Evolutionary conservation across 2,888 invertebrate genomes (phyloP), one percentile per base, ranked within the genome.

Genomic region (Acrocyrtus sp.): DNA sequence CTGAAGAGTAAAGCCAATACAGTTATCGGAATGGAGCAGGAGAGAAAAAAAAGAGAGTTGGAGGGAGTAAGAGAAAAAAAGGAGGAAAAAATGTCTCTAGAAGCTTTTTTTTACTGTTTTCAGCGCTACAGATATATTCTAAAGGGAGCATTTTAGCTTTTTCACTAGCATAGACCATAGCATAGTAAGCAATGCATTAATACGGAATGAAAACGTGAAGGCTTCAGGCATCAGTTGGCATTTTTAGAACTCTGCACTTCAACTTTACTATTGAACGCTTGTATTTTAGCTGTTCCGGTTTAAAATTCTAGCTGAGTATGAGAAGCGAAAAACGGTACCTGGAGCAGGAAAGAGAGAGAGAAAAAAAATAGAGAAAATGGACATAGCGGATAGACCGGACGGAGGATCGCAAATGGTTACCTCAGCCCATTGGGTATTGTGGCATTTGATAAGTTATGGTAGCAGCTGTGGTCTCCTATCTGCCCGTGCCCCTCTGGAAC

Each of bases 371-470:
- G n/a, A n/a, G n/a, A n/a, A n/a, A n/a, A 34, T 34, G 34, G 12
- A 34, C 34, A 12, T 34, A 34, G 5, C 6, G 34, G 34, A 34
- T 34, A 12, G 34, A 34, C 6, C 6, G 34, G 34, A 34, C 51
- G n/a, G 24, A 54, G 17, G 57, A 56, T 62, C 61, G 50, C 63
- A 72, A 72, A 57, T 63, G 58, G 53, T 27, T 48, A 62, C 56
- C 57, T 45, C 58, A 56, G 57, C 50, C 63, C 63, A 63, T 57
- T 51, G 56, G 69, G 62, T 34, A 39, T 62, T 70, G 69, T 62
- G 70, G 70, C 70, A 58, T 72, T 72, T 63, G 63, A 63, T 69
- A 72, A 63, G 63, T 50, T 56, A 63, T 58, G 63, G 58, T 50
- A 62, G 58, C 70, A 72, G 63, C 56, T 63, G 70, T 34, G 70